These are phyloP conservation scores for Pomatorhinus ruficollis DNA, from an alignment of 2,113 vertebrate genomes.

Conservation along the genomic window DNA sequence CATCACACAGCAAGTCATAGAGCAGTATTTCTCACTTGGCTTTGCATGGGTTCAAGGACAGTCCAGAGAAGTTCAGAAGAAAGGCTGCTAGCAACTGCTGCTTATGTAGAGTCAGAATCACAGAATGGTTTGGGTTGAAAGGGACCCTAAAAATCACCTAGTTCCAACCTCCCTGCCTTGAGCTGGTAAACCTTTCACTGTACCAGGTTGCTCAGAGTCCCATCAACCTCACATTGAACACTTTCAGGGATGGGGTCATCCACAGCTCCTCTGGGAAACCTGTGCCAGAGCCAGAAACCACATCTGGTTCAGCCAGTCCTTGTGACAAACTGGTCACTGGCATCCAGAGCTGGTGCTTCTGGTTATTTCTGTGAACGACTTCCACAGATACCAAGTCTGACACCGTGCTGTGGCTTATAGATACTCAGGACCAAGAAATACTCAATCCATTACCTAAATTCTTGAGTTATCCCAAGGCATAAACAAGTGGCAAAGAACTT, in stretches of 20 bases:
- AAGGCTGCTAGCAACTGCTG: neutral
- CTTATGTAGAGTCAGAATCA: neutral
- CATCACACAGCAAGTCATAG: accelerated
- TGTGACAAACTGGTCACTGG: neutral
- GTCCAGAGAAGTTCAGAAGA: neutral
- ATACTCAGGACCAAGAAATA: neutral
- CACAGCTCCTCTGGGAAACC: neutral
- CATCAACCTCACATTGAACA: neutral
- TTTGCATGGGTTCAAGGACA: neutral
- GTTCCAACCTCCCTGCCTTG: neutral
- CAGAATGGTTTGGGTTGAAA: neutral
- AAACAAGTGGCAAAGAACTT: neutral
- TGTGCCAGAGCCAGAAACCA: neutral
- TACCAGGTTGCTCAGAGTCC: neutral
- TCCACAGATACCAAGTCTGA: neutral
- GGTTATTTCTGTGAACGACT: accelerated
- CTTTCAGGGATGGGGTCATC: neutral
- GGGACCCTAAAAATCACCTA: neutral
- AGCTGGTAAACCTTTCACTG: neutral
- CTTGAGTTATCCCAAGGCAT: neutral
- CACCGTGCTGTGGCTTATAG: accelerated
- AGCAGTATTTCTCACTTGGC: neutral
- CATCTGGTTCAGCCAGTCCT: neutral
- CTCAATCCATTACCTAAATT: neutral
- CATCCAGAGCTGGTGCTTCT: neutral